Evolutionary conservation across 1,140 invertebrate species (phyloP).

Genomic region (Drosophila bocki): DNA sequence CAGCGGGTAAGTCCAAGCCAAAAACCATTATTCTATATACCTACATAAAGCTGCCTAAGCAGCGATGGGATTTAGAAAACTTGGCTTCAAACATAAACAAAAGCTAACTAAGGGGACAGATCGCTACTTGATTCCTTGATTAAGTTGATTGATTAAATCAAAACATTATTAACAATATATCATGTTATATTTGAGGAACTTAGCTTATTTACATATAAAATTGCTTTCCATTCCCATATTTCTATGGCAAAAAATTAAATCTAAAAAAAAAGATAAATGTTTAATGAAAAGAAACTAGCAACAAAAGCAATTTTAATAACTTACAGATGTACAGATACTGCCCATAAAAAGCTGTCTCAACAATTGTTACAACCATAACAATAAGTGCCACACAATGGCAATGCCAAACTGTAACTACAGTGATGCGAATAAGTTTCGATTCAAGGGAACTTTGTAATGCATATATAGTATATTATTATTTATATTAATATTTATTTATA

Average conservation of each 20-base stretch:
- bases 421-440: conserved; percentile 5
- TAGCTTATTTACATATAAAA: no score
- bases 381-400: conserved; percentile 14
- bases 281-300: neutral
- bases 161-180: no score
- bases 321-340: conserved; percentile 11
- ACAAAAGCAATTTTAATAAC: conserved; percentile 33
- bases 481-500: neutral
- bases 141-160: no score
- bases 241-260: neutral
- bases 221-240: neutral
- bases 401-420: conserved; percentile 7
- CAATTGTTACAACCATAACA: conserved; percentile 31
- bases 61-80: no score
- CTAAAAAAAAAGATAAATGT: neutral
- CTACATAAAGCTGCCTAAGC: no score
- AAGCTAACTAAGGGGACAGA: no score
- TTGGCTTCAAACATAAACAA: no score
- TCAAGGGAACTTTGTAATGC: conserved; percentile 17
- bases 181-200: no score
- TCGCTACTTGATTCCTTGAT: no score
- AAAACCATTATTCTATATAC: no score
- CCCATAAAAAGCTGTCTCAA: conserved; percentile 22
- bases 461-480: no score
- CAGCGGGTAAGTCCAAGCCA: no score